Evolutionary conservation across 2,888 invertebrate genomes (phyloP).

Genomic region (Sphaerophoria rueppellii): DNA sequence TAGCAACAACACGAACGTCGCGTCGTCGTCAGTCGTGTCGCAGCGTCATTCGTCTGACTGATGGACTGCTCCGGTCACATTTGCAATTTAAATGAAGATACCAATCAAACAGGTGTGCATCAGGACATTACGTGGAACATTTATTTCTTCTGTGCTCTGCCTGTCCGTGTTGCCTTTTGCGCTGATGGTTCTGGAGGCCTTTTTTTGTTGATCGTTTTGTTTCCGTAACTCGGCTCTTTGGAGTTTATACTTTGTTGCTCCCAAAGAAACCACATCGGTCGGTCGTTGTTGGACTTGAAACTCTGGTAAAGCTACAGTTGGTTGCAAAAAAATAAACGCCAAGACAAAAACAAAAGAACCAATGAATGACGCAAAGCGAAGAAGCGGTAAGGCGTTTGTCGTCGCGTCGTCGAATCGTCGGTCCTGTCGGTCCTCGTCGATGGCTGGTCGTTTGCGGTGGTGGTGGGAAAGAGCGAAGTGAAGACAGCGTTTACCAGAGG

Average conservation of each 20-base stretch:
- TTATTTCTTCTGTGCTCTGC: conserved; percentile 34
- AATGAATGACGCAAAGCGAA: neutral
- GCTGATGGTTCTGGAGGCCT: conserved; percentile 5
- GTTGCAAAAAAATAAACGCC: conserved; percentile 57
- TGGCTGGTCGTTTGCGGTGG: neutral
- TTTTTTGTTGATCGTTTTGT: conserved; percentile 21
- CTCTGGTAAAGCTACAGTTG: conserved; percentile 55
- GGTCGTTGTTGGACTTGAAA: conserved; percentile 41
- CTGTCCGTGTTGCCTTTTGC: neutral
- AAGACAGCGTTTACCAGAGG: conserved; percentile 72
- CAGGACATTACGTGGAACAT: conserved; percentile 73
- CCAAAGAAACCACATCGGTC: conserved; percentile 6
- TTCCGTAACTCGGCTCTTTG: conserved; percentile 27
- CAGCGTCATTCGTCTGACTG: conserved; percentile 50
- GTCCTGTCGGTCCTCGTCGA: too few relatives aligned
- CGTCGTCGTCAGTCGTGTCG: neutral
- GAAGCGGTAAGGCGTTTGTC: neutral
- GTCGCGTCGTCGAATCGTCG: too few relatives aligned
- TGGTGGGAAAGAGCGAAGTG: conserved; percentile 45
- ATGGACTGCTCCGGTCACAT: conserved; percentile 68
- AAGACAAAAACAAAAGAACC: conserved; percentile 34
- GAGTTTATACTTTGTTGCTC: conserved; percentile 26
- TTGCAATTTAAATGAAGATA: conserved; percentile 74
- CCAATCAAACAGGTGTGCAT: conserved; percentile 74
- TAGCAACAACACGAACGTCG: neutral